These are phyloP conservation scores for Mycteria americana DNA, from an alignment of 2,797 vertebrate genomes.

Conservation along the genomic window DNA sequence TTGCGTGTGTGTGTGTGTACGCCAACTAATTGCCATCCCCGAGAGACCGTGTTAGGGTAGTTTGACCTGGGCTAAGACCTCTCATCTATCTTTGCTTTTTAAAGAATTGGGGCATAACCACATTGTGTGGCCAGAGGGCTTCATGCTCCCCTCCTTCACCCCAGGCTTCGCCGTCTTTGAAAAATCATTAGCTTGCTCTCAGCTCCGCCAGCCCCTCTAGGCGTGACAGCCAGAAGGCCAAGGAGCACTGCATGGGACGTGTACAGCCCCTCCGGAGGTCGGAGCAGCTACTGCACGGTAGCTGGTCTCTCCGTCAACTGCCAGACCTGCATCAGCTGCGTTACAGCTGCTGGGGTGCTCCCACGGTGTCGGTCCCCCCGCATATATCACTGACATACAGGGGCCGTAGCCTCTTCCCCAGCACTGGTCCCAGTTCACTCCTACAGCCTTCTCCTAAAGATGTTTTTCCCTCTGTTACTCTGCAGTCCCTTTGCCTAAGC, in stretches of 20 bases:
- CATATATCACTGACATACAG: accelerated
- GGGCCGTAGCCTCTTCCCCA: accelerated
- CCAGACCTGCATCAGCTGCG: not conserved
- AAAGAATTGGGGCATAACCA: not conserved
- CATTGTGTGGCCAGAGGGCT: not conserved
- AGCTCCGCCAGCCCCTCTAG: not conserved
- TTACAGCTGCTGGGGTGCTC: not conserved
- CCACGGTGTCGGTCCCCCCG: too few relatives aligned
- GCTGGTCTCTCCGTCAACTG: not conserved
- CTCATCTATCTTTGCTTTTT: not conserved
- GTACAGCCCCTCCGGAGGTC: not conserved
- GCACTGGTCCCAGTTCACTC: not conserved
- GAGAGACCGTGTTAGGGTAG: not conserved
- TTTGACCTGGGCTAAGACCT: not conserved
- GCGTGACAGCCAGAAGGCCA: not conserved
- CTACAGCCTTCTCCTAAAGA: not conserved
- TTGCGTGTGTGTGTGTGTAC: not conserved
- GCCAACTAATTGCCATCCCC: not conserved
- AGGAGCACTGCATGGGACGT: not conserved
- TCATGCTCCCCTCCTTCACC: not conserved
- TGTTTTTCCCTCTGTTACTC: not conserved
- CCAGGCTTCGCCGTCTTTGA: not conserved
- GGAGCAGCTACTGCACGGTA: not conserved
- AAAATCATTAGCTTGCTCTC: not conserved
- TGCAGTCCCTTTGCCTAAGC: not conserved